Conservation (phyloP, 2,113 vertebrate species). For the Murina feae region DNA sequence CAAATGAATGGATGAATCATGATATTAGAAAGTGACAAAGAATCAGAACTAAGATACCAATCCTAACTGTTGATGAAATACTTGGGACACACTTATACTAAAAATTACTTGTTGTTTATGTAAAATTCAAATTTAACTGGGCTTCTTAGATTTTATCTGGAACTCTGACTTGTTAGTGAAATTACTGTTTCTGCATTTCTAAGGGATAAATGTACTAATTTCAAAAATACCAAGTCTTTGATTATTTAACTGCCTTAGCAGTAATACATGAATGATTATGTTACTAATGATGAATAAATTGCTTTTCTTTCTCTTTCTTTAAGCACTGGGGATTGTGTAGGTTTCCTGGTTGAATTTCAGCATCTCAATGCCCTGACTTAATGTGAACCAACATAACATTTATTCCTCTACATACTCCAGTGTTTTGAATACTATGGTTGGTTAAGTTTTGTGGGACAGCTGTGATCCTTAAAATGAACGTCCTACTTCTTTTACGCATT, state of each 20-base stretch:
- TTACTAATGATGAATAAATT: slow-evolving; percentile 63
- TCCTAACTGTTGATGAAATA: not conserved
- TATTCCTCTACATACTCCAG: slow-evolving; percentile 2
- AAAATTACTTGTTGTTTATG: not conserved
- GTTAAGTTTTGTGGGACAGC: slow-evolving; percentile 32
- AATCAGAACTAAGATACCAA: not conserved
- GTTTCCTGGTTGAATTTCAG: not conserved
- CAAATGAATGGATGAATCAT: not conserved
- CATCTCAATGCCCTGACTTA: slow-evolving; percentile 35
- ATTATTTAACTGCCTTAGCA: slow-evolving; percentile 56
- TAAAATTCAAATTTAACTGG: slow-evolving; percentile 6
- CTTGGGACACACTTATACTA: not conserved
- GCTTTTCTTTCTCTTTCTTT: slow-evolving; percentile 38
- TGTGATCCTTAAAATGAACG: slow-evolving; percentile 23
- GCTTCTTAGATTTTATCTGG: not conserved
- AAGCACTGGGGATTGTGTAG: not conserved
- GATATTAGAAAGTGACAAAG: not conserved
- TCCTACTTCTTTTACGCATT: slow-evolving; percentile 39
- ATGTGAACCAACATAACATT: slow-evolving; percentile 43
- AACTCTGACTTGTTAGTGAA: not conserved
- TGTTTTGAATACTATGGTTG: not conserved
- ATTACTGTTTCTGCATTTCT: not conserved
- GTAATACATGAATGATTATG: slow-evolving; percentile 60
- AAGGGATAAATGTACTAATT: slow-evolving; percentile 25
- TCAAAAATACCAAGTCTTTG: slow-evolving; percentile 55